Evolutionary conservation across 1,140 invertebrate genomes (phyloP).

Genomic region (Pararge aegeria): DNA sequence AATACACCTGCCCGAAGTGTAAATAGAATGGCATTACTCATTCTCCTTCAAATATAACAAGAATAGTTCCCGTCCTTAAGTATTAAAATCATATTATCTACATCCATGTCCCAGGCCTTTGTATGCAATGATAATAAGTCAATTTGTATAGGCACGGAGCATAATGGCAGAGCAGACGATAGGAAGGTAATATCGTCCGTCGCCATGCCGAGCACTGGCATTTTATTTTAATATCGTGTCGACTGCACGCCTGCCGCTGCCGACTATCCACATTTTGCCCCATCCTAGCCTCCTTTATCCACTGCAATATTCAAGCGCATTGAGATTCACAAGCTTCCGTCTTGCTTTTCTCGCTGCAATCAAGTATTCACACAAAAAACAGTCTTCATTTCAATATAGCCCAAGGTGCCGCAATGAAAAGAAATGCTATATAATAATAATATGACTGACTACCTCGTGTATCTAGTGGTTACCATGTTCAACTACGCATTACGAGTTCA

Average conservation of each 20-base stretch:
- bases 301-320: constrained; percentile 57
- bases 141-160: constrained; percentile 39
- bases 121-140: constrained; percentile 36
- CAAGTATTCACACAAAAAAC: constrained; percentile 54
- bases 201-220: constrained; percentile 37
- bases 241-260: constrained; percentile 45
- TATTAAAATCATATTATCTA: not conserved
- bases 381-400: constrained; percentile 43
- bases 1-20: too few relatives aligned
- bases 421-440: not conserved
- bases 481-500: too few relatives aligned
- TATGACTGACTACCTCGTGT: too few relatives aligned
- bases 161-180: constrained; percentile 45
- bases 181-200: constrained; percentile 43
- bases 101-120: constrained; percentile 13
- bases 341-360: constrained; percentile 56
- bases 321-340: constrained; percentile 62
- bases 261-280: constrained; percentile 47
- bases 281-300: constrained; percentile 45
- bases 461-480: not conserved
- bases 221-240: constrained; percentile 68
- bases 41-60: not conserved
- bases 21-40: too few relatives aligned
- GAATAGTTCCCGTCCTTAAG: not conserved
- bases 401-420: constrained; percentile 3